Conservation (phyloP, 2,888 invertebrate species). For the Augochlorella aurata region DNA sequence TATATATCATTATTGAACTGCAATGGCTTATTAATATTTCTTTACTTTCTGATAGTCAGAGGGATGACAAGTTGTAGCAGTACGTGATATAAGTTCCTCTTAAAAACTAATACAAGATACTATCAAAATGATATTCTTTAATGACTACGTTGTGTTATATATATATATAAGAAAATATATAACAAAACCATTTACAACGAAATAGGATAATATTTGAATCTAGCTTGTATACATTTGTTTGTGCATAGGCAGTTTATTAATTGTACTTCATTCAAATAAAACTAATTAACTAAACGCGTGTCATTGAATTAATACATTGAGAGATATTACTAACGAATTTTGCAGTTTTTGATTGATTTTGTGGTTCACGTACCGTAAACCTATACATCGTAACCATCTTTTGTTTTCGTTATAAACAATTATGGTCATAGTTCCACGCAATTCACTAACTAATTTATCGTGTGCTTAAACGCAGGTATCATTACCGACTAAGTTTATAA, state of each 20-base stretch:
- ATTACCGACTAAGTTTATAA: constrained; percentile 56
- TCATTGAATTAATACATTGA: constrained; percentile 32
- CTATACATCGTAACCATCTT: constrained; percentile 58
- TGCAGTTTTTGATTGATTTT: constrained; percentile 55
- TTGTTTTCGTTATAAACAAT: constrained; percentile 61
- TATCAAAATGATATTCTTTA: constrained; percentile 28
- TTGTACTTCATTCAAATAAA: constrained; percentile 48
- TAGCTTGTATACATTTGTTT: constrained; percentile 40
- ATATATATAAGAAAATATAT: background rate
- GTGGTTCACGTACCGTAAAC: constrained; percentile 59
- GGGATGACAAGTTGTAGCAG: constrained; percentile 62
- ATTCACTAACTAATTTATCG: constrained; percentile 63
- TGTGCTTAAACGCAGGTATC: constrained; percentile 54
- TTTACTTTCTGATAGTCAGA: constrained; percentile 70
- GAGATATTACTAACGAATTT: constrained; percentile 33
- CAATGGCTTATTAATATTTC: constrained; percentile 61
- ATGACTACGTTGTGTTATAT: constrained; percentile 16
- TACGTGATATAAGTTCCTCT: constrained; percentile 57
- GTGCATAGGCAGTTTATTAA: constrained; percentile 58
- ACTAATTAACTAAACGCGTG: constrained; percentile 25
- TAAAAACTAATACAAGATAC: constrained; percentile 40
- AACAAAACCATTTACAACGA: constrained; percentile 39
- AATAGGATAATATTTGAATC: constrained; percentile 30
- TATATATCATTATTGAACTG: constrained; percentile 56
- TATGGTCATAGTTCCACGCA: constrained; percentile 58